Base-by-base conservation (phyloP, 2,113 vertebrate genomes). In the Nanorana parkeri region DNA sequence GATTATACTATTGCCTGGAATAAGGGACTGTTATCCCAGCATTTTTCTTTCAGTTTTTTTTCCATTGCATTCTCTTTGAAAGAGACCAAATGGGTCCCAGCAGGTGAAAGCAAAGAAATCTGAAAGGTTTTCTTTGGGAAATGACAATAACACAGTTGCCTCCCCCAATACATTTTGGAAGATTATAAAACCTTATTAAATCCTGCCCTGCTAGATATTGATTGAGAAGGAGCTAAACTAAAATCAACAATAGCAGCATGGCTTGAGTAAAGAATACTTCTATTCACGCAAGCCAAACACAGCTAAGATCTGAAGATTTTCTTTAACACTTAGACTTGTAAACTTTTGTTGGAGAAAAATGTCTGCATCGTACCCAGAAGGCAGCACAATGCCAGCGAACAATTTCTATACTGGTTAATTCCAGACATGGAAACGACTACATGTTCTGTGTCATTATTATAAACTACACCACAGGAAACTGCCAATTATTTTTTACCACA, bases 41-140 rank as follows among this genome's bases (percentile, higher is more conserved):
- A 88, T 94, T 92, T 94, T 94, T 95, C 93, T 95, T 95, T 96
- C 94, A 94, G 92, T 94, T 71, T 93, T 94, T 92, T 93, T 94
- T 92, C 94, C 92, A 91, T 90, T 91, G 87, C 92, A 91, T 93
- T 94, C 93, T 94, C 92, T 93, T 93, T 96, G 95, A 97, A 96
- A 97, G 94, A 94, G 94, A 97, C 93, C 95, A 96, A 96, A 98
- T 96, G 94, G 92, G 90, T 94, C 95, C 92, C 96, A 97, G 96
- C 95, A 98, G 96, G 96, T 97, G 96, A 98, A 97, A 96, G 93
- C 94, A 97, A 97, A 98, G 96, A 97, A 96, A 97, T 87, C 91
- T 92, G 88, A 96, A 95, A 95, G 92, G 92, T 91, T 90, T 86
- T 85, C 91, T 96, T 95, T 97, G 94, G 96, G 91, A 88, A 91